Percentiles rank a stretch among this genome's conserved stretches.
Conservation (phyloP, 2,888 invertebrate genomes). For the Rhingia rostrata region DNA sequence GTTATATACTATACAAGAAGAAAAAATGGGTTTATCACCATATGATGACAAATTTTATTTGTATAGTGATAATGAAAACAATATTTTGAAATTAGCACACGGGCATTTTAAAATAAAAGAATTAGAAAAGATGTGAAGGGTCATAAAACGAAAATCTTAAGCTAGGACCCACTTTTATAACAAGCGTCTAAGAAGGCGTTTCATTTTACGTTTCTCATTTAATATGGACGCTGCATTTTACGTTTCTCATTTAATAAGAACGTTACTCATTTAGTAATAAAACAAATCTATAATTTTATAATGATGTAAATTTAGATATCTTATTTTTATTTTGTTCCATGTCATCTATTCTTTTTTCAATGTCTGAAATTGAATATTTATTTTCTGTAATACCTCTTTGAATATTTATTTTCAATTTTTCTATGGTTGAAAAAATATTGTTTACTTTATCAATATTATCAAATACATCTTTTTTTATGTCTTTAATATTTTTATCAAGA, state of each 20-base stretch:
- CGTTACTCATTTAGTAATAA: conserved; percentile 5
- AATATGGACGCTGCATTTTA: conserved; percentile 7
- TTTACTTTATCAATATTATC: background rate
- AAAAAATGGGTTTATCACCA: conserved; percentile 19
- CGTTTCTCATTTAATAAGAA: conserved; percentile 5
- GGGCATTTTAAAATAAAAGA: conserved; percentile 13
- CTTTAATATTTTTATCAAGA: conserved; percentile 12
- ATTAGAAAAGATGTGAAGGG: background rate
- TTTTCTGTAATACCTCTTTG: background rate
- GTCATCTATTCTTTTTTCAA: background rate
- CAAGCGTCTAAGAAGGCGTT: conserved; percentile 1
- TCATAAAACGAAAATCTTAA: conserved; percentile 1
- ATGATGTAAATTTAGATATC: background rate
- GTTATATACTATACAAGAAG: conserved; percentile 13
- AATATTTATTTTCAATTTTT: conserved; percentile 9
- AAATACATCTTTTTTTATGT: background rate
- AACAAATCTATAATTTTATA: conserved; percentile 2
- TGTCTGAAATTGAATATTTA: no score
- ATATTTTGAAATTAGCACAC: background rate
- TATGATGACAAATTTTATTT: conserved; percentile 17
- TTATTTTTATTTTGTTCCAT: background rate
- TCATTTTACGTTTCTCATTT: conserved; percentile 10
- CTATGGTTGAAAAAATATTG: background rate
- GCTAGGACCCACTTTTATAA: background rate
- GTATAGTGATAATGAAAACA: background rate